phyloP scores from a whole-genome alignment of 1,140 invertebrate species.

The Drosophila nikananu region DNA sequence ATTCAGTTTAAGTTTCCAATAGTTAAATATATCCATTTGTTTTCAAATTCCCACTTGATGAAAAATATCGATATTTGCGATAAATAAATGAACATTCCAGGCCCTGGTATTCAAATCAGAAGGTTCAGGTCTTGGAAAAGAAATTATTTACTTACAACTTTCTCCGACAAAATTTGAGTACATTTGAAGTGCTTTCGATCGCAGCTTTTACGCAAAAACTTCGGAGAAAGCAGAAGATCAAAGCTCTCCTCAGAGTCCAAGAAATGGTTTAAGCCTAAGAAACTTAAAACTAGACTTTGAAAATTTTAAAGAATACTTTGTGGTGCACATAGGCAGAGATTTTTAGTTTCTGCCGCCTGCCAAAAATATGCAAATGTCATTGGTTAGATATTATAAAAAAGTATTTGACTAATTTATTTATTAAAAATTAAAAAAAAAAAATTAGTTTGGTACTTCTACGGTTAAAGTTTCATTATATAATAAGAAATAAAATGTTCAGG shows the following conservation, averaged over 20 bases:
- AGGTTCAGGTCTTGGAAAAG: slow-evolving; percentile 22
- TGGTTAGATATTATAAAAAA: too few relatives aligned
- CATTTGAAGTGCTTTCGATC: not conserved
- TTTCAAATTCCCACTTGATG: not conserved
- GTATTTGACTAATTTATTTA: too few relatives aligned
- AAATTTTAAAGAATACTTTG: slow-evolving; percentile 10
- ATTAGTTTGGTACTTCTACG: too few relatives aligned
- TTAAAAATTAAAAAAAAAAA: too few relatives aligned
- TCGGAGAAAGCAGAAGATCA: slow-evolving; percentile 6
- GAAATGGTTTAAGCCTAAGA: not conserved
- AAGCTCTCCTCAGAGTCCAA: slow-evolving; percentile 2
- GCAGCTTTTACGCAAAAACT: slow-evolving; percentile 1
- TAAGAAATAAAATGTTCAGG: not conserved
- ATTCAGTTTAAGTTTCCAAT: too few relatives aligned
- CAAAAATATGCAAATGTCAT: slow-evolving; percentile 15
- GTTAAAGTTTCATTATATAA: not conserved
- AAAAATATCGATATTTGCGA: slow-evolving; percentile 1
- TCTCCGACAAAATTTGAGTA: slow-evolving; percentile 24
- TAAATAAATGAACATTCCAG: too few relatives aligned
- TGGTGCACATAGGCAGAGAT: not conserved
- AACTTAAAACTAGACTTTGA: not conserved
- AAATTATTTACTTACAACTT: not conserved
- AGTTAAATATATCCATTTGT: rapidly evolving
- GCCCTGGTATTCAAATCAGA: not conserved
- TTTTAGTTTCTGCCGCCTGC: not conserved